phyloP scores from a whole-genome alignment of 2,888 invertebrate species.

The Invenusta paracnida region DNA sequence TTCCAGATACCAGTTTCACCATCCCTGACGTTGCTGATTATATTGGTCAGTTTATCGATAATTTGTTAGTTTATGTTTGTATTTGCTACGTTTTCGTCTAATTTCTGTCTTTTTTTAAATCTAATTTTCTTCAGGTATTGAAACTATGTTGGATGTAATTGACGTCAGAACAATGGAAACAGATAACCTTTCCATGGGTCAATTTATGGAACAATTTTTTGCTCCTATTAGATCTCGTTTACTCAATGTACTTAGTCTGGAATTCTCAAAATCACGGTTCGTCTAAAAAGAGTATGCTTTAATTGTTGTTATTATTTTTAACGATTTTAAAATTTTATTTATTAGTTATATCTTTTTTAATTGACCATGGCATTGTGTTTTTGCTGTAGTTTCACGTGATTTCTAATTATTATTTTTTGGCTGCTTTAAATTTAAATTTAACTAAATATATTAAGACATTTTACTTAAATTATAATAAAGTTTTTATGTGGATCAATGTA shows the following conservation, averaged over 20 bases:
- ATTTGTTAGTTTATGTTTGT: background rate
- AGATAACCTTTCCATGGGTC: constrained; percentile 74
- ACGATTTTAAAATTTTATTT: too few species aligned
- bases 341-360: too few species aligned
- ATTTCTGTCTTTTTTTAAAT: background rate
- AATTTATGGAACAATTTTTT: constrained; percentile 71
- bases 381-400: too few species aligned
- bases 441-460: too few species aligned
- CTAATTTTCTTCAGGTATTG: constrained; percentile 66
- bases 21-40: constrained; percentile 66
- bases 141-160: constrained; percentile 71
- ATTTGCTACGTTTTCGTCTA: background rate
- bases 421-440: too few species aligned
- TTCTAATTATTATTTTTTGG: too few species aligned
- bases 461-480: too few species aligned
- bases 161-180: constrained; percentile 74
- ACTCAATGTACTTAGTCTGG: constrained; percentile 65
- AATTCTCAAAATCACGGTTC: constrained; percentile 79
- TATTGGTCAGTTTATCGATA: background rate
- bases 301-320: too few species aligned
- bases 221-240: constrained; percentile 64
- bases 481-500: too few species aligned
- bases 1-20: constrained; percentile 68
- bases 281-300: too few species aligned
- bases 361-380: too few species aligned